Evolutionary conservation across 2,113 vertebrate genomes (phyloP), one percentile per base, ranked within the genome.

Genomic region (Vulpes vulpes): DNA sequence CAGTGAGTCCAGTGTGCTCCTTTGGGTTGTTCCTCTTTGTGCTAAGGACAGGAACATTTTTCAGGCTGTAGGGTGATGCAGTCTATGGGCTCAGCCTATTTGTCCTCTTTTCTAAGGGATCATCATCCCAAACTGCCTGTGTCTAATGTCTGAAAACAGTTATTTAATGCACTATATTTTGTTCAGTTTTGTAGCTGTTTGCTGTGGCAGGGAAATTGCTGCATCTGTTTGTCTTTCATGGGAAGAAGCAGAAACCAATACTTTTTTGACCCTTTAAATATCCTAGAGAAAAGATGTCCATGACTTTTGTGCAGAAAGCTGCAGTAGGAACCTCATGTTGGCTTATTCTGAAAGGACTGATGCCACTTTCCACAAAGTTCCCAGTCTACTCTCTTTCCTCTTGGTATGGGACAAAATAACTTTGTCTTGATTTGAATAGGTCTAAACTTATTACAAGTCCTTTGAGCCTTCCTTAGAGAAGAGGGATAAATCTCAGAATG

Each of bases 171-270:
- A 74, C 91, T 91, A 55, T 76, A 74, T 93, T 95, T 88, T 76
- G 38, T 96, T 91, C 20, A 22, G 11, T 89, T 93, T 91, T 98
- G 51, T 93, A 57, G 27, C 80, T 69, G 19, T 86, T 93, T 94
- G 32, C 78, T 17, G 11, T 51, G 30, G 30, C 43, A 95, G 32
- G 43, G 32, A 93, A 97, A 57, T 81, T 91, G 17, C 20, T 74
- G 4, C 81, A 88, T 59, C 53, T 71, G 10, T 95, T 83, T 64
- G 38, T 91, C 19, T 62, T 94, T 87, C 84, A 81, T 91, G 38
- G 23, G 5, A 1, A 59, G 11, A 88, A 93, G 9, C 15, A 80
- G 71, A 89, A 81, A 86, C 57, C 69, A 80, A 19, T 74, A 60
- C 5, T 12, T 64, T 76, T 73, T 64, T 59, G 35, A 71, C 51